Evolutionary conservation across 2,888 invertebrate genomes (phyloP).

Genomic region (Prenolepis imparis): DNA sequence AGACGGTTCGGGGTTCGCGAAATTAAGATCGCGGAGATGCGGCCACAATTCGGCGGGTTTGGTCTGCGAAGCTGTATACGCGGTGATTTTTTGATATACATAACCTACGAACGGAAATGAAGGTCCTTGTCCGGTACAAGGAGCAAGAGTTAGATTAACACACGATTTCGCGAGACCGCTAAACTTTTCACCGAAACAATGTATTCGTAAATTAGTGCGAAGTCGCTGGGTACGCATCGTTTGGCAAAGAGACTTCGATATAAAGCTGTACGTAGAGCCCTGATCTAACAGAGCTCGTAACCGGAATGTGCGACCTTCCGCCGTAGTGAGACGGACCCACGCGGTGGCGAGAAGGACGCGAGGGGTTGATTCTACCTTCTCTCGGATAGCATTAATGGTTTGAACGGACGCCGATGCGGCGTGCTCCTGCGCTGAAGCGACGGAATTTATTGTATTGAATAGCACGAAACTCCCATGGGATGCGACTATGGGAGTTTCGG

Average conservation of each 20-base stretch:
- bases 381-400: too few relatives aligned
- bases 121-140: too few relatives aligned
- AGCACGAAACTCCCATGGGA: too few relatives aligned
- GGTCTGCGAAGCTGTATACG: background rate
- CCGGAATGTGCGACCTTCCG: background rate
- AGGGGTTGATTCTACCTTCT: too few relatives aligned
- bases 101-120: background rate
- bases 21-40: background rate
- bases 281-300: background rate
- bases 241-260: background rate
- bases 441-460: too few relatives aligned
- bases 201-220: background rate
- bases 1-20: background rate
- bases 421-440: too few relatives aligned
- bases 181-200: background rate
- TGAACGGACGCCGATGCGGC: too few relatives aligned
- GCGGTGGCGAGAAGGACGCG: background rate
- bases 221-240: too few relatives aligned
- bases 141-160: too few relatives aligned
- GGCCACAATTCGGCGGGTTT: background rate
- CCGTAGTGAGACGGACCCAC: background rate
- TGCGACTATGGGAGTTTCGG: too few relatives aligned
- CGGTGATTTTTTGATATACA: background rate
- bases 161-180: background rate
- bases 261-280: background rate